Conservation (phyloP, 2,113 vertebrate genomes). For the Eonycteris spelaea region DNA sequence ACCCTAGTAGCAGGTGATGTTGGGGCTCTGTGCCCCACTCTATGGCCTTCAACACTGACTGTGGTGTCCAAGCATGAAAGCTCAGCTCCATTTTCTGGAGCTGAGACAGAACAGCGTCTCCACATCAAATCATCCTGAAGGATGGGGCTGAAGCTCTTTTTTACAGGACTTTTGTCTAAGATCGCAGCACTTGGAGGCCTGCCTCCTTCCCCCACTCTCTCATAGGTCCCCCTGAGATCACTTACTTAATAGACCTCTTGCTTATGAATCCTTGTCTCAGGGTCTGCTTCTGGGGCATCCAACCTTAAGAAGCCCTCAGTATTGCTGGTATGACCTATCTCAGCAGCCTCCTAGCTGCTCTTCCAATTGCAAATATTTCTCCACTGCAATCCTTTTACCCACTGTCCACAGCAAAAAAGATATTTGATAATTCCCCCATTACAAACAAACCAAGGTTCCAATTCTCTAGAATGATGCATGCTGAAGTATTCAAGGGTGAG, state of each 20-base stretch:
- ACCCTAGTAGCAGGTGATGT: background rate
- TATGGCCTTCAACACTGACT: background rate
- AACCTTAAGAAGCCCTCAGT: background rate
- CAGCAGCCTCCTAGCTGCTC: no score
- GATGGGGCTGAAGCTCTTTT: background rate
- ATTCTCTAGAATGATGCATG: background rate
- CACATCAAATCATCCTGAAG: background rate
- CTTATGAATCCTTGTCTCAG: background rate
- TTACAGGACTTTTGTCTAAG: background rate
- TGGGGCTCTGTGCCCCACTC: background rate
- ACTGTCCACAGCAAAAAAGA: no score
- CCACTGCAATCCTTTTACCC: background rate
- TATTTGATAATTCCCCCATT: background rate
- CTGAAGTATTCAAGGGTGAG: background rate
- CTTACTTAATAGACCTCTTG: background rate
- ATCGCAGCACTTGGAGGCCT: rapidly evolving
- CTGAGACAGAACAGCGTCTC: background rate
- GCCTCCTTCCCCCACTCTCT: background rate
- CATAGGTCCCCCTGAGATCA: background rate
- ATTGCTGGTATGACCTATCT: background rate
- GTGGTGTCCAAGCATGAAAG: background rate
- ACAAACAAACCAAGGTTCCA: background rate
- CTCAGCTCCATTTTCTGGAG: background rate
- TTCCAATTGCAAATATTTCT: background rate
- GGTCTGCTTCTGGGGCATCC: background rate